A percentile compares a stretch with the other conserved stretches of the same genome.
phyloP scores from a whole-genome alignment of 2,888 invertebrate species.

The Heliconius aoede region DNA sequence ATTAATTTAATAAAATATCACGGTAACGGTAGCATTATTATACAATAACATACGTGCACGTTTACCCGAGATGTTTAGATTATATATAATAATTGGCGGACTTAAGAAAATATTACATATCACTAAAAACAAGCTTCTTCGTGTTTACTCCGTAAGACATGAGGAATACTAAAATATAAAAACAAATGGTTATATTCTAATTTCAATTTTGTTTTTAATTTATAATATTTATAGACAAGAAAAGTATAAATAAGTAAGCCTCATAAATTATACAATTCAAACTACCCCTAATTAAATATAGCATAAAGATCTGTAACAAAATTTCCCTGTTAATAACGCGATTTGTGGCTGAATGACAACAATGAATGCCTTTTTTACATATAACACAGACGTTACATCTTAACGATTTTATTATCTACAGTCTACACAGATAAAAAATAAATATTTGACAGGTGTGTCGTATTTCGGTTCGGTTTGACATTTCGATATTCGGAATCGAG shows the following conservation, averaged over 20 bases:
- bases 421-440: slow-evolving; percentile 59
- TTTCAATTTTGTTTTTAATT: background rate
- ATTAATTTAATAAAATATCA: too few species aligned
- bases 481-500: slow-evolving; percentile 69
- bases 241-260: too few species aligned
- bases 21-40: background rate
- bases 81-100: background rate
- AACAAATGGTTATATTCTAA: background rate
- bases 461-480: slow-evolving; percentile 78
- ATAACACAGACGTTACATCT: slow-evolving; percentile 30
- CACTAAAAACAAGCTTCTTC: too few species aligned
- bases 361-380: slow-evolving; percentile 20
- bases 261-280: background rate
- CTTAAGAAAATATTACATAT: too few species aligned
- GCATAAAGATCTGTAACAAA: background rate
- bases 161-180: background rate
- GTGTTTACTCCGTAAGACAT: background rate
- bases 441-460: slow-evolving; percentile 75
- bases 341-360: slow-evolving; percentile 52
- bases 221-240: too few species aligned
- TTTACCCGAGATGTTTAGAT: background rate
- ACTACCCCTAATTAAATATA: background rate
- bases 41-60: background rate
- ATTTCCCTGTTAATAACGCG: slow-evolving; percentile 4
- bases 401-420: slow-evolving; percentile 41